Evolutionary conservation across 2,113 vertebrate species (phyloP).

Genomic region (Hippocampus guttulatus): DNA sequence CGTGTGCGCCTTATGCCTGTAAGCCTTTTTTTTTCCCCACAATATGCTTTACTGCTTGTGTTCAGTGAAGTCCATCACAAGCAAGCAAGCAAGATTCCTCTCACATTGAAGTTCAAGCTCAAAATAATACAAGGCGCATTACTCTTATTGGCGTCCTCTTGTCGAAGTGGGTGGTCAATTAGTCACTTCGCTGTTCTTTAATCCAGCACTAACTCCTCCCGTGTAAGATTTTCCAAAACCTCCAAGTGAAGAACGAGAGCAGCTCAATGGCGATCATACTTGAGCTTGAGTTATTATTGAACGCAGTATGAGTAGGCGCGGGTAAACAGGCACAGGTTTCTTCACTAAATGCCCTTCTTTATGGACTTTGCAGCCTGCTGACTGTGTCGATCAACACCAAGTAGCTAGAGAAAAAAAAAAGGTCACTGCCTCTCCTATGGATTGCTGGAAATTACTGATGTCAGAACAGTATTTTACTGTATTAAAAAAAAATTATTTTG

Average conservation of each 20-base stretch:
- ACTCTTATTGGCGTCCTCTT: not conserved
- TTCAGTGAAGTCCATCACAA: not conserved
- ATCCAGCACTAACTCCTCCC: constrained; percentile 26
- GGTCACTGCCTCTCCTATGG: not conserved
- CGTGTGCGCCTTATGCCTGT: no score
- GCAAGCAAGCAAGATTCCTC: no score
- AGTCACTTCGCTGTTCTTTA: constrained; percentile 22
- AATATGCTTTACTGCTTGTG: not conserved
- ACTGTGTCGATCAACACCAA: constrained; percentile 36
- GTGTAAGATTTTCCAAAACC: constrained; percentile 22
- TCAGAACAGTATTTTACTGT: no score
- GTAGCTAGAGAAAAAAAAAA: not conserved
- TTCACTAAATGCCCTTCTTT: constrained; percentile 24
- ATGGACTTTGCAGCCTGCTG: constrained; percentile 24
- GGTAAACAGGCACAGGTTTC: constrained; percentile 22
- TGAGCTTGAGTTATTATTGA: constrained; percentile 9
- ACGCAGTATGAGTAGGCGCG: constrained; percentile 18
- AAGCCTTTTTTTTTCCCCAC: not conserved
- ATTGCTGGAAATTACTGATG: no score
- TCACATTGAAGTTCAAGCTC: no score
- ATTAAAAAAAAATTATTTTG: no score
- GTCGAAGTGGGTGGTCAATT: constrained; percentile 42
- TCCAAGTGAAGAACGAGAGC: constrained; percentile 19
- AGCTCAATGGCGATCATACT: not conserved
- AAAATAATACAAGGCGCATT: constrained; percentile 1